Percentiles rank a stretch among this genome's conserved stretches.
phyloP scores from a whole-genome alignment of 2,888 invertebrate genomes.

The Dryobota labecula region DNA sequence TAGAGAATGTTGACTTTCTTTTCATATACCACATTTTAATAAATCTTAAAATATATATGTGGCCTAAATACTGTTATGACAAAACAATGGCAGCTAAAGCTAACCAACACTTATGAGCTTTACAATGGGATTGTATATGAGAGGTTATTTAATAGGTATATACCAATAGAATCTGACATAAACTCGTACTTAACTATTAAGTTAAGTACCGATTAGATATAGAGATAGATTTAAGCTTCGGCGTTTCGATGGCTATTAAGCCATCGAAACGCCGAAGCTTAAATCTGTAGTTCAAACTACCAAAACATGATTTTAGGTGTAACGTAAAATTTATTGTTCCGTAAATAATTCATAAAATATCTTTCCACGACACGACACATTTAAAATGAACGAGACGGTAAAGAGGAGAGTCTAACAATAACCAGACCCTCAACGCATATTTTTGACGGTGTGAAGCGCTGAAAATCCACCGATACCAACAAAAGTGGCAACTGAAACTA shows the following conservation, averaged over 20 bases:
- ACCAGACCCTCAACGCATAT: conserved; percentile 87
- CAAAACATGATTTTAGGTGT: conserved; percentile 39
- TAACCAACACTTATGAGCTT: background rate
- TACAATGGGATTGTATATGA: background rate
- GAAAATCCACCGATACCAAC: conserved; percentile 90
- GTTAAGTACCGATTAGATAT: too few relatives aligned
- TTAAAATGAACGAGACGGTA: conserved; percentile 80
- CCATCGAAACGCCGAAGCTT: background rate
- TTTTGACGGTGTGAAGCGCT: conserved; percentile 89
- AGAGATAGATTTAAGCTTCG: too few relatives aligned
- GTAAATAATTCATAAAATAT: conserved; percentile 73
- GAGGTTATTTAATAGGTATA: background rate
- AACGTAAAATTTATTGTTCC: conserved; percentile 65
- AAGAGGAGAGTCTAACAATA: conserved; percentile 85
- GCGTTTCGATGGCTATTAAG: too few relatives aligned
- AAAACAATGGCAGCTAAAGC: background rate
- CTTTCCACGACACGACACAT: conserved; percentile 69
- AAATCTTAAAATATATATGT: conserved; percentile 21
- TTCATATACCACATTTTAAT: conserved; percentile 44
- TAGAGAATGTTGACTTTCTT: conserved; percentile 67
- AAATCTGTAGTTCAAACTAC: conserved; percentile 30
- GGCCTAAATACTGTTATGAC: background rate
- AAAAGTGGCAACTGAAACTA: conserved; percentile 91
- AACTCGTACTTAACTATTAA: too few relatives aligned
- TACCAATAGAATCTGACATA: background rate